Percentiles rank a stretch among this genome's conserved stretches.
Evolutionary conservation across 2,888 invertebrate species (phyloP).

Genomic region (Shargacucullia verbasci): DNA sequence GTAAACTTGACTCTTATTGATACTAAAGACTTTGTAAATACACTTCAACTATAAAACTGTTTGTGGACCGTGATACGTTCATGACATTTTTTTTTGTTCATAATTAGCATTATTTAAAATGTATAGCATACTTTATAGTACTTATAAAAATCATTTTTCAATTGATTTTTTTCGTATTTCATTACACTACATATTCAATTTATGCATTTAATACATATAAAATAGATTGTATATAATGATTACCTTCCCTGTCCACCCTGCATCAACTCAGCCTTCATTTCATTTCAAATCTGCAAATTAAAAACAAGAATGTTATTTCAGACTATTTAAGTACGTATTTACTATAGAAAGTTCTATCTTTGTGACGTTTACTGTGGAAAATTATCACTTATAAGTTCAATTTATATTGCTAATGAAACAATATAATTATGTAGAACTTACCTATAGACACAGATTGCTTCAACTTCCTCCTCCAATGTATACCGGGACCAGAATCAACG

Average conservation of each 20-base stretch:
- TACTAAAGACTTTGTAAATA: too few relatives aligned
- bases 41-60: too few relatives aligned
- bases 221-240: slow-evolving; percentile 37
- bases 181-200: slow-evolving; percentile 19
- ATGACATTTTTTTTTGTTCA: too few relatives aligned
- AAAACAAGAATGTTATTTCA: background rate
- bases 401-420: too few relatives aligned
- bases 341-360: too few relatives aligned
- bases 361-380: too few relatives aligned
- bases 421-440: slow-evolving; percentile 20
- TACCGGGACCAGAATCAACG: slow-evolving; percentile 63
- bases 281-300: slow-evolving; percentile 52
- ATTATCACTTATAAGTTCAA: too few relatives aligned
- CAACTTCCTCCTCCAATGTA: slow-evolving; percentile 79
- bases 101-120: too few relatives aligned
- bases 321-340: too few relatives aligned
- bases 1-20: too few relatives aligned
- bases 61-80: too few relatives aligned
- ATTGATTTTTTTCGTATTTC: slow-evolving; percentile 12
- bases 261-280: slow-evolving; percentile 51
- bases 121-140: too few relatives aligned
- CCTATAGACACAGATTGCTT: slow-evolving; percentile 62
- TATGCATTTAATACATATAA: slow-evolving; percentile 58
- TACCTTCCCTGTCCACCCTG: slow-evolving; percentile 40
- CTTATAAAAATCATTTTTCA: background rate